Percentiles rank a stretch among this genome's conserved stretches.
phyloP scores from a whole-genome alignment of 1,140 invertebrate genomes.

The Andricus grossulariae region DNA sequence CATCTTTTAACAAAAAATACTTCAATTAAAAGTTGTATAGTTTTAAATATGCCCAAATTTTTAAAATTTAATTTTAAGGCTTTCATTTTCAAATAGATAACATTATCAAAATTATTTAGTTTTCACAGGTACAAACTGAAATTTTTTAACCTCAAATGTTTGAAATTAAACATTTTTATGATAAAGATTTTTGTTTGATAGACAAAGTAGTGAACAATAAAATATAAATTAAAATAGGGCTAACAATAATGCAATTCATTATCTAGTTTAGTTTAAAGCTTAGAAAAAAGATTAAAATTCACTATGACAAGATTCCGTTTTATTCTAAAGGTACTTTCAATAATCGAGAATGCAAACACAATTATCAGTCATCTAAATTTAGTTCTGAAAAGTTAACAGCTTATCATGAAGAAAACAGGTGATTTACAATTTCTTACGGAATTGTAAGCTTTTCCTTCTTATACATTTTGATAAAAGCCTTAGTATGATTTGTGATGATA shows the following conservation, averaged over 20 bases:
- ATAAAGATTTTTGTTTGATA: too few relatives aligned
- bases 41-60: too few relatives aligned
- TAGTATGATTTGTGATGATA: constrained; percentile 2
- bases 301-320: neutral
- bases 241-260: neutral
- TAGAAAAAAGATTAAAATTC: neutral
- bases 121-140: too few relatives aligned
- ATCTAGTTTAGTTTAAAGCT: neutral
- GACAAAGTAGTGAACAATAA: too few relatives aligned
- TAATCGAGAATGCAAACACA: neutral
- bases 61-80: too few relatives aligned
- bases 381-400: neutral
- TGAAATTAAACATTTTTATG: too few relatives aligned
- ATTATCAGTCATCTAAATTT: constrained; percentile 13
- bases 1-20: too few relatives aligned
- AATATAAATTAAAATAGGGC: too few relatives aligned
- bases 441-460: constrained; percentile 13
- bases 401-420: neutral
- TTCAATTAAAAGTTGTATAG: too few relatives aligned
- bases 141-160: too few relatives aligned
- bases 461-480: neutral
- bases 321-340: neutral
- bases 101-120: too few relatives aligned
- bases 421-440: constrained; percentile 7
- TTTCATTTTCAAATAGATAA: too few relatives aligned